Evolutionary conservation across 2,888 invertebrate genomes (phyloP).

Genomic region (Caenorhabditis drosophilae): DNA sequence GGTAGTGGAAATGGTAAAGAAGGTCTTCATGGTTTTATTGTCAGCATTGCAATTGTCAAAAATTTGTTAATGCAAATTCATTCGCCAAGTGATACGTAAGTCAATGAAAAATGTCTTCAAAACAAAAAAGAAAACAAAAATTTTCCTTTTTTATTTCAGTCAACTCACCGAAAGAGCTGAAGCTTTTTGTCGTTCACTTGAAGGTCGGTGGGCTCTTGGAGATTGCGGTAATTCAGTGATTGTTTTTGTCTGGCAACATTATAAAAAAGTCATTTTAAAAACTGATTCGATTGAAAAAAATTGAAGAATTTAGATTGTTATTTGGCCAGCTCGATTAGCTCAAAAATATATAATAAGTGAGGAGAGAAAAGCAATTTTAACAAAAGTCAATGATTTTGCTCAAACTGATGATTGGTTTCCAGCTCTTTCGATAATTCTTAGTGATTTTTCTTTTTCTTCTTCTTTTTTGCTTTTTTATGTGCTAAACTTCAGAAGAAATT

Average conservation of each 20-base stretch:
- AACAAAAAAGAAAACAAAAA: not conserved
- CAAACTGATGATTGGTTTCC: slow-evolving; percentile 64
- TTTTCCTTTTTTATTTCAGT: slow-evolving; percentile 37
- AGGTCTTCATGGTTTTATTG: slow-evolving; percentile 67
- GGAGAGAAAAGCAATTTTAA: slow-evolving; percentile 60
- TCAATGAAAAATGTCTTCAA: not conserved
- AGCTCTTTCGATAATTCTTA: slow-evolving; percentile 59
- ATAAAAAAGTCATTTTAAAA: slow-evolving; percentile 67
- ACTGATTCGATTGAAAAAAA: no score
- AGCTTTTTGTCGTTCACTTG: slow-evolving; percentile 62
- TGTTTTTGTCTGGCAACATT: slow-evolving; percentile 68
- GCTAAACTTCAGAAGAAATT: slow-evolving; percentile 55
- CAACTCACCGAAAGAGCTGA: slow-evolving; percentile 66
- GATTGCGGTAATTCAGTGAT: slow-evolving; percentile 69
- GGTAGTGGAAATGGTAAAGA: slow-evolving; percentile 34
- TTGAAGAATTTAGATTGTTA: slow-evolving; percentile 59
- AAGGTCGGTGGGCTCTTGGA: slow-evolving; percentile 69
- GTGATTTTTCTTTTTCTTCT: slow-evolving; percentile 27
- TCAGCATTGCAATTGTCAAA: slow-evolving; percentile 65
- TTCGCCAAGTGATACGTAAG: slow-evolving; percentile 65
- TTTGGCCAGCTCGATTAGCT: slow-evolving; percentile 67
- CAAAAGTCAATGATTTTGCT: slow-evolving; percentile 61
- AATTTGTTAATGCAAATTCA: slow-evolving; percentile 68
- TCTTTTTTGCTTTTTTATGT: not conserved
- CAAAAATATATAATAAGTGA: slow-evolving; percentile 62